Evolutionary conservation across 2,113 vertebrate genomes (phyloP), one percentile per base, ranked within the genome.

Genomic region (Oryzias javanicus): DNA sequence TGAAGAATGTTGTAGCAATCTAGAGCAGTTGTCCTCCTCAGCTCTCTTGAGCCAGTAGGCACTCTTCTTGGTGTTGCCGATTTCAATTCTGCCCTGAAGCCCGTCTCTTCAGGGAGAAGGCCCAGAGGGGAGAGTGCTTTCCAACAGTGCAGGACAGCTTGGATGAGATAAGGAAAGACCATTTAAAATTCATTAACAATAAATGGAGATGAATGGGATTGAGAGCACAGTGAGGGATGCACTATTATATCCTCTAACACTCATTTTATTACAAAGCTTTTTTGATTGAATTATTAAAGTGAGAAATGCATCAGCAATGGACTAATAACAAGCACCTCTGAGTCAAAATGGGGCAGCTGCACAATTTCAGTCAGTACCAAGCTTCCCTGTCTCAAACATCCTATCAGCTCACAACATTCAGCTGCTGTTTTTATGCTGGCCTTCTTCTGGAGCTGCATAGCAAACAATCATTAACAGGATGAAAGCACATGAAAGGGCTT

Each of bases 401-500:
- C 71, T 74, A 78, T 86, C 86, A 72, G 75, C 20, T 24, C 42
- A 47, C 8, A 65, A 55, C 74, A 62, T 82, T 80, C 54, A 68
- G 56, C 8, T 49, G 50, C 61, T 56, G 35, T 35, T 74, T 59
- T 67, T 56, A 70, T 62, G 77, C 60, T 74, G 70, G 55, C 64
- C 78, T 76, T 68, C 64, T 78, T 63, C 58, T 65, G 64, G 62
- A 52, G 68, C 80, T 63, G 56, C 64, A 59, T 41, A 25, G 74
- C 61, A 76, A 80, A 82, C 80, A 77, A 82, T 82, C 80, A 84
- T 70, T 67, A 76, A 72, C 69, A 64, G 79, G 77, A 84, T 86
- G 76, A 89, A 87, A 89, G 76, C 60, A 15, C 54, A 29, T 70
- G 72, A 78, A 78, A 67, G 69, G 67, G 64, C 68, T 59, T 69